These are phyloP conservation scores for Myotis planiceps DNA, from an alignment of 2,797 vertebrate genomes.

Conservation along the genomic window DNA sequence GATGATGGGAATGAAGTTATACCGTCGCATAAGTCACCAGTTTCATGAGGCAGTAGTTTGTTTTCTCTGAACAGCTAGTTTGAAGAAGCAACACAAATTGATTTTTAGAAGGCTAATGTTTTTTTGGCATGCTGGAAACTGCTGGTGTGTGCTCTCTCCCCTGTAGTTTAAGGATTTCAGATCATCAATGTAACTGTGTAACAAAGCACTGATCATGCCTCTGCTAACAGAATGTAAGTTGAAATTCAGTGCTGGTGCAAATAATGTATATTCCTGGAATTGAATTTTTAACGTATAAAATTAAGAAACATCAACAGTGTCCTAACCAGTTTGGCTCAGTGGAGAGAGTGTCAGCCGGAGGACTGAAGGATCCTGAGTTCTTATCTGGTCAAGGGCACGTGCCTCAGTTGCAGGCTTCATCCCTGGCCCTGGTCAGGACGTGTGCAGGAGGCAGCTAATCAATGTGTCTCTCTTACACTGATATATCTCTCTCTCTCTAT, in stretches of 20 bases:
- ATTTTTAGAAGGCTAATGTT: neutral
- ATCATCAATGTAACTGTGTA: neutral
- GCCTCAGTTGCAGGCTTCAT: too few relatives aligned
- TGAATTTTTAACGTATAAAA: conserved; percentile 58
- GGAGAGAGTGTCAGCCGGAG: too few relatives aligned
- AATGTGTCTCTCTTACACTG: too few relatives aligned
- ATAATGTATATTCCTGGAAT: neutral
- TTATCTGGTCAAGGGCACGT: too few relatives aligned
- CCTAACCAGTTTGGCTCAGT: too few relatives aligned
- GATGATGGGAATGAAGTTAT: neutral
- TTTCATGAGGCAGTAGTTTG: neutral
- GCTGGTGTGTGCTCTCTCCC: neutral
- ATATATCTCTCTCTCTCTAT: too few relatives aligned
- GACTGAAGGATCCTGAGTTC: too few relatives aligned
- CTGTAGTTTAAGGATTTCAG: neutral
- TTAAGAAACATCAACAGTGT: conserved; percentile 45
- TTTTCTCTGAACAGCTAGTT: neutral
- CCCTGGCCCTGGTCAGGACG: too few relatives aligned
- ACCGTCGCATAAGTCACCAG: neutral
- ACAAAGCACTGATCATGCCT: neutral
- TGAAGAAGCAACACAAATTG: neutral
- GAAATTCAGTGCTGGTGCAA: neutral
- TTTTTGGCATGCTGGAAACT: neutral
- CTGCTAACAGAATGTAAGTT: neutral
- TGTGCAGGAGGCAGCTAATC: too few relatives aligned